Evolutionary conservation across 2,888 invertebrate species (phyloP), one percentile per base, ranked within the genome.

Genomic region (Lithosia quadra): DNA sequence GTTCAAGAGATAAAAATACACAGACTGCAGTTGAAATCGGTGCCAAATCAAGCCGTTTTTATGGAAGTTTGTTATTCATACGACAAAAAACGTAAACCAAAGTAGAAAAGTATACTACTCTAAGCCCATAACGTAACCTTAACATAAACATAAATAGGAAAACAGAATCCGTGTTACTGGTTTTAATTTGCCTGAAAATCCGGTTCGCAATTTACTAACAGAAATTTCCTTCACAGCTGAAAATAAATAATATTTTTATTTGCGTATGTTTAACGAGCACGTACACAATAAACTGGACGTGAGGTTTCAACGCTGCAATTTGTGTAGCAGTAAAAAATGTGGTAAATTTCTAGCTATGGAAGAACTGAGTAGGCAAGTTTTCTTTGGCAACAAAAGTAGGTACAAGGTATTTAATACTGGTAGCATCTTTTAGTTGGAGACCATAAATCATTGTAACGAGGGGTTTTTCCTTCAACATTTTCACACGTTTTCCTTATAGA

Each of bases 391-490:
- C 84, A 82, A 82, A 86, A 84, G 76, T n/a, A n/a, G n/a, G n/a
- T 78, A 82, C 80, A 87, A 84, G 83, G 83, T 78, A 74, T 84
- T 81, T 82, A 83, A 79, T 78, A 83, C 82, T 77, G 80, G 83
- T 82, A 86, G 81, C 85, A 88, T 89, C 86, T 91, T 91, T 90
- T 91, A 91, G 84, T 80, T 78, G 78, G 71, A 76, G 72, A 80
- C 81, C 88, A 91, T 94, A 92, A 92, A 93, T 93, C 93, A 92
- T 91, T 86, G 86, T 91, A 91, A 92, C 92, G 91, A 92, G 88
- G 84, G 73, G 83, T 84, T 85, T 88, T 90, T 84, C 82, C 80
- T 83, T 82, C 81, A 86, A 86, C 43, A 83, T 89, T 91, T 92
- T 92, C 90, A 88, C 92, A 89, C 91, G 87, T 91, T 91, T 92